Percentiles rank a stretch among this genome's conserved stretches.
These are phyloP conservation scores for Muscicapa adusta DNA, from an alignment of 2,113 vertebrate genomes.

Conservation along the genomic window DNA sequence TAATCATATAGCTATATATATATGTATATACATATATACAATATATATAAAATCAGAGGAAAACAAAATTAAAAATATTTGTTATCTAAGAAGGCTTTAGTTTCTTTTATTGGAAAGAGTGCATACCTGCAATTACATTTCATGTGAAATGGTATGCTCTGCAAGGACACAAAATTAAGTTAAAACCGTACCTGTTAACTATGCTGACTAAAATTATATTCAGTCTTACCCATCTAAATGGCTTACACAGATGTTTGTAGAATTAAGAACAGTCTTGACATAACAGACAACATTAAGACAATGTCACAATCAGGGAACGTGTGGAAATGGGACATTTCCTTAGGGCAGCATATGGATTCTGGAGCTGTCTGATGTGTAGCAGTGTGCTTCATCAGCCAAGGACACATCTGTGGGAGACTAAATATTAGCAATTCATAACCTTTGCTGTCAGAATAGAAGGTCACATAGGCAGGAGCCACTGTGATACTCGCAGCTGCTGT, in stretches of 20 bases:
- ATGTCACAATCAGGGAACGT: background rate
- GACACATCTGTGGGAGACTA: background rate
- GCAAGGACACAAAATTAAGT: background rate
- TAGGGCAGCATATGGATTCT: background rate
- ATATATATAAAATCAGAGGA: background rate
- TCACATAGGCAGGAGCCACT: background rate
- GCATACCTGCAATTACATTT: background rate
- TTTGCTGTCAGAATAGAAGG: background rate
- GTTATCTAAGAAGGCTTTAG: background rate
- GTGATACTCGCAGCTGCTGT: background rate
- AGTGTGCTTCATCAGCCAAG: background rate
- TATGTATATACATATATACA: background rate
- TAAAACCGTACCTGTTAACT: background rate
- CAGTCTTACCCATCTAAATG: background rate
- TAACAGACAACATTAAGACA: background rate
- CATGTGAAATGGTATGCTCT: background rate
- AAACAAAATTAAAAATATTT: background rate
- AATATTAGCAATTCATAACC: background rate
- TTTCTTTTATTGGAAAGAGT: background rate
- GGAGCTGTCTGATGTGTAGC: background rate
- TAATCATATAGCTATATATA: background rate
- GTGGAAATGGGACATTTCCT: background rate
- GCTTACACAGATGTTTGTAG: background rate
- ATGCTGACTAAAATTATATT: background rate
- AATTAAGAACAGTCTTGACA: background rate